Evolutionary conservation across 2,888 invertebrate species (phyloP).

Genomic region (Minunthozetes semirufus): DNA sequence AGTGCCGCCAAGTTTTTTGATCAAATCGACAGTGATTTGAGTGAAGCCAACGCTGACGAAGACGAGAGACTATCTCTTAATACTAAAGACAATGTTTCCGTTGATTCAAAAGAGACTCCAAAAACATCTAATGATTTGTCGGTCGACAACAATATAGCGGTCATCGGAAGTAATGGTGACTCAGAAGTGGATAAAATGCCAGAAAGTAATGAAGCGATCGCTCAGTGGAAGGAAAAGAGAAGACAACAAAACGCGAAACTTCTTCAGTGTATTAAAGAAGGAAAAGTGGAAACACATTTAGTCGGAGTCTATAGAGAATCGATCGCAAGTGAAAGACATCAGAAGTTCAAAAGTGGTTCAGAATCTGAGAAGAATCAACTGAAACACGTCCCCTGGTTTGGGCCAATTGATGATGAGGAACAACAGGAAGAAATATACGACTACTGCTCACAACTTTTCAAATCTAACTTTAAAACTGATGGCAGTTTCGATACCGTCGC

Average conservation of each 20-base stretch:
- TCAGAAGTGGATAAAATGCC: neutral
- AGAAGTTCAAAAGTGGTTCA: conserved; percentile 35
- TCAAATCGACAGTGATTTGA: conserved; percentile 27
- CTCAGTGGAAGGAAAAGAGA: conserved; percentile 35
- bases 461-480: conserved; percentile 34
- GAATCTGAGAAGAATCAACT: conserved; percentile 34
- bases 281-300: conserved; percentile 37
- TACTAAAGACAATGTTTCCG: neutral
- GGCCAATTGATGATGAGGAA: conserved; percentile 39
- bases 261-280: conserved; percentile 36
- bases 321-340: conserved; percentile 36
- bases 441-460: conserved; percentile 38
- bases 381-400: conserved; percentile 36
- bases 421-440: conserved; percentile 38
- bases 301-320: conserved; percentile 35
- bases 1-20: conserved; percentile 34
- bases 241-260: conserved; percentile 34
- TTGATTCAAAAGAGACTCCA: neutral
- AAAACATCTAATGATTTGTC: neutral
- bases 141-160: neutral
- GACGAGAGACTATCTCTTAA: neutral
- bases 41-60: conserved; percentile 8
- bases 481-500: conserved; percentile 34
- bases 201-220: conserved; percentile 6
- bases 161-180: neutral